Base-by-base conservation (phyloP, 1,140 invertebrate genomes). In the Drosophila tropicalis region DNA sequence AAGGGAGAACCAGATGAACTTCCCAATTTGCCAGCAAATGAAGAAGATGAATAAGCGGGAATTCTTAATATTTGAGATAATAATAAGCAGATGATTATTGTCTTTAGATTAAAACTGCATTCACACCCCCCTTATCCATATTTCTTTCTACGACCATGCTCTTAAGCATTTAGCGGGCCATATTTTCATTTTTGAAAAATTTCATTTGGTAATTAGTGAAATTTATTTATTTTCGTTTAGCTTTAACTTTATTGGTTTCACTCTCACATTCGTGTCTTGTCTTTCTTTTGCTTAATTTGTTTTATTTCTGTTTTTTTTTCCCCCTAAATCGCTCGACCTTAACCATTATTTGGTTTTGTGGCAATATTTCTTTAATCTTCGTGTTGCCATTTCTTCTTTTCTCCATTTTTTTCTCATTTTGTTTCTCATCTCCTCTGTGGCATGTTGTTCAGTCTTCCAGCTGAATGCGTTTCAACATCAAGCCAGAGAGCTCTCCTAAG, bases 391-490 rank as follows among this genome's bases (percentile, higher is more conserved):
- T 68, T 67, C 25, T 32, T 60, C 34, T 36, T 15, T 40, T 65
- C 55, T 57, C 29, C 22, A 29, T 62, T 54, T 63, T 61, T 22
- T 41, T 55, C 10, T 40, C 12, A 5, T 69, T 15, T 73, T 12
- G 25, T 12, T 65, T 51, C 44, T 47, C 44, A 47, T 29, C 55
- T 39, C 40, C 29, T 13, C 29, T 67, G n/a, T 47, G 40, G 47
- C 25, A 19, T 61, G 71, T 69, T 90, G 82, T 82, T 83, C 86
- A 90, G 69, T 90, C 86, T 90, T 90, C 86, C 86, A 90, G 87
- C 76, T 90, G 70, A 90, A 86, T 82, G 87, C 72, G 70, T 90
- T 87, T 73, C 72, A 51, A 69, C 83, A 86, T 79, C 72, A 69
- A 64, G 56, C 36, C 2, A 36, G 34, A 36, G 56, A 55, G 60